Conservation (phyloP, 2,888 invertebrate species). For the Tanypteryx hageni region DNA sequence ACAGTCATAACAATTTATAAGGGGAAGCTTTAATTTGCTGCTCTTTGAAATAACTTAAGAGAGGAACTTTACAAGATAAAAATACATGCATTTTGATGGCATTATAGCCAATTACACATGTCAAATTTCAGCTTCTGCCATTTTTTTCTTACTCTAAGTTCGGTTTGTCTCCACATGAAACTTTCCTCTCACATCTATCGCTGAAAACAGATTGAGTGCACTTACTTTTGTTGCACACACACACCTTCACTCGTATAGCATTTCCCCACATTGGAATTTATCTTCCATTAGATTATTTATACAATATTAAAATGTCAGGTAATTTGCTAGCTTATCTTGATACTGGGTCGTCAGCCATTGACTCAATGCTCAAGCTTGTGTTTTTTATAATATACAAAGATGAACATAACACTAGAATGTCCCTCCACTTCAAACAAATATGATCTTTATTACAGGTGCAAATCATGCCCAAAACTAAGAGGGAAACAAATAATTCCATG, state of each 20-base stretch:
- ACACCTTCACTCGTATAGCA: slow-evolving; percentile 49
- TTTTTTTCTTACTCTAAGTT: slow-evolving; percentile 40
- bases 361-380: slow-evolving; percentile 61
- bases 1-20: slow-evolving; percentile 60
- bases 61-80: slow-evolving; percentile 64
- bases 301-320: slow-evolving; percentile 60
- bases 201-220: slow-evolving; percentile 50
- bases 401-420: slow-evolving; percentile 56
- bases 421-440: slow-evolving; percentile 56
- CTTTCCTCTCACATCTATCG: slow-evolving; percentile 56
- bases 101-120: slow-evolving; percentile 17
- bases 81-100: slow-evolving; percentile 55
- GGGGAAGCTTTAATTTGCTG: slow-evolving; percentile 62
- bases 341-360: slow-evolving; percentile 56
- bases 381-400: slow-evolving; percentile 53
- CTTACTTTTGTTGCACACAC: slow-evolving; percentile 21
- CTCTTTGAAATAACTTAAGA: slow-evolving; percentile 62
- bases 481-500: slow-evolving; percentile 49
- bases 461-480: slow-evolving; percentile 57
- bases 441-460: slow-evolving; percentile 62
- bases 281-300: slow-evolving; percentile 57
- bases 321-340: slow-evolving; percentile 56
- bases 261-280: slow-evolving; percentile 55
- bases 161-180: slow-evolving; percentile 14
- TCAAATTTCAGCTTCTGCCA: slow-evolving; percentile 37